Base-by-base conservation (phyloP, 2,888 invertebrate species). In the Leptinotarsa tumamoca region DNA sequence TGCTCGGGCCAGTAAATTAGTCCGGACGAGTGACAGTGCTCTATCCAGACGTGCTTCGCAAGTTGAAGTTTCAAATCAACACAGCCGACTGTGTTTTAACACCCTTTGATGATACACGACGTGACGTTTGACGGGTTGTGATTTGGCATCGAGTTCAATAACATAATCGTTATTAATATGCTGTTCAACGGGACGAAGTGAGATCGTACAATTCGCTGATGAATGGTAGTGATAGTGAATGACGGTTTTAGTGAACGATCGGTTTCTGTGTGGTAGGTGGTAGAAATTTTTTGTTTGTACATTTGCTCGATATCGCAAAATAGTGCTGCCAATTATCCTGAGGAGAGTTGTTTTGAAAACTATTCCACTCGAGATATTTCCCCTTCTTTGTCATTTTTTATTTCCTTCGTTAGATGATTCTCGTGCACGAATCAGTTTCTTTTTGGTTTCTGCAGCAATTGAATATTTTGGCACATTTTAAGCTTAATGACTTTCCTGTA, bases 1-100 rank as follows among this genome's bases (percentile, higher is more conserved):
- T 88, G 88, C 87, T 80, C 80, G 67, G 80, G 82, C 83, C 84
- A 85, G 85, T 86, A 86, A 85, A 85, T 85, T 84, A 86, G 85
- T 82, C 77, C 78, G 79, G 79, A 75, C 75, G 76, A 81, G 77
- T 77, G 80, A 77, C 78, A 80, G 82, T 81, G 80, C 78, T 80
- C 80, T 81, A 80, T 75, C 77, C 80, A 79, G 79, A 83, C 83
- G 83, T 83, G 83, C 79, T 68, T 79, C 72, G 83, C 80, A 80
- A 81, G 69, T 76, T 76, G 75, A 80, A 80, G 78, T 74, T 78
- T 77, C 76, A 75, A 18, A 56, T 70, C 58, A 58, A 33, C 49
- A 13, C 70, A 43, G 49, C 58, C 70, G 15, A 61, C 43, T 63
- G 43, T 43, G 63, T 63, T 63, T 63, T 63, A 18, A 63, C 63